Base-by-base conservation (phyloP, 1,140 invertebrate species). In the Proctacanthus coquilletti region DNA sequence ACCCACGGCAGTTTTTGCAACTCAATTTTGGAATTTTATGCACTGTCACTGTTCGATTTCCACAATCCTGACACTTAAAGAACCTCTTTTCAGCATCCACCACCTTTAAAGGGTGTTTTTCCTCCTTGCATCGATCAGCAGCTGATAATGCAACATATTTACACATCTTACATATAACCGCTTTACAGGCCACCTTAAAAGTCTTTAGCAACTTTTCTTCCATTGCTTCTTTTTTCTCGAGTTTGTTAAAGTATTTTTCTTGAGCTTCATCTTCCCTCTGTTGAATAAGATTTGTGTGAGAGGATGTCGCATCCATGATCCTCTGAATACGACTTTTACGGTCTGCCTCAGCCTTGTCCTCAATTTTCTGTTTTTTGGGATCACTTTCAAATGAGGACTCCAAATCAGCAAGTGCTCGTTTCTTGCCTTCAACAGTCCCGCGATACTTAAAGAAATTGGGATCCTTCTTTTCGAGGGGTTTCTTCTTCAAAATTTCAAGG, bases 171-270 rank as follows among this genome's bases (percentile, higher is more conserved):
- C 91, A 96, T 36, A 71, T 72, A 2, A 92, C 81, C n/a, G 88
- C 86, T 61, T 85, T 88, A 47, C 83, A 87, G 1, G 66, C 60
- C 14, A 94, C 61, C 62, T 89, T 82, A 50, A 69, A 87, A 5
- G 85, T 92, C 23, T 68, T 74, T 14, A 79, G 54, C 84, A 95
- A 89, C 62, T 94, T 93, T 38, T 91, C 80, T 56, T 95, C 91
- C 71, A 93, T 76, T 45, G 71, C 70, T 61, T 96, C 91, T 52
- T 88, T 94, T 43, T 77, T 75, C 58, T 93, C 88, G 35, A 93
- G 55, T 52, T 81, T 82, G 41, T 76, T 71, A 44, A 94, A 95
- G 56, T 95, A 94, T 46, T 84, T 77, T 13, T 88, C 81, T 51
- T 84, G 68, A 40, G 76, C 76, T 47, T 83, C 70, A 35, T 75